Evolutionary conservation across 2,113 vertebrate species (phyloP), one percentile per base, ranked within the genome.

Genomic region (Phaethornis superciliosus): DNA sequence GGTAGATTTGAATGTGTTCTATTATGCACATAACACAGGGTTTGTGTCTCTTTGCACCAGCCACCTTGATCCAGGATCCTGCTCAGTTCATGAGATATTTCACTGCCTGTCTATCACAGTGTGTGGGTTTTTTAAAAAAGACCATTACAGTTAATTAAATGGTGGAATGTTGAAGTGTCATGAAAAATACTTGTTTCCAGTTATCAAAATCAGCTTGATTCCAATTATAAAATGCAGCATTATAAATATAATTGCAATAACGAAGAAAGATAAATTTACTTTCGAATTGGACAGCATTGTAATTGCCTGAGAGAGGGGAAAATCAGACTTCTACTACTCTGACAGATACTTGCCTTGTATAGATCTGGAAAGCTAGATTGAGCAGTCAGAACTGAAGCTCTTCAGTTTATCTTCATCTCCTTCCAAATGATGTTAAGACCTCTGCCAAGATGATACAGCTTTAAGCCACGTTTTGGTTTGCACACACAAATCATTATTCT

Each of bases 371-470:
- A 60, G 69, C 65, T 79, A 49, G 85, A 71, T 65, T 84, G 44
- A 59, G 78, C 62, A 79, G 35, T 60, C 62, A 3, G 5, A 64
- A 52, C 40, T 23, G 47, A 30, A 44, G 60, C 84, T 78, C 33
- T 40, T 6, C 33, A 80, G 82, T n/a, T 83, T 58, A 64, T 80
- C 80, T 83, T 46, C 85, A 90, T 33, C 42, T 79, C 46, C 56
- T 40, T 88, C 27, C n/a, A 63, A 19, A 26, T 23, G n/a, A 70
- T 27, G 44, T 1, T 19, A 47, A 70, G 56, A 58, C 49, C 67
- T 88, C 82, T 88, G 68, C 58, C 80, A 83, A 83, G 75, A 35
- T 76, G 69, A 87, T 70, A 71, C 80, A 72, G 35, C 75, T 85
- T 37, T 1, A 0, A 87, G 70, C 59, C 33, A 10, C 42, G 0